A percentile compares a stretch with the other conserved stretches of the same genome.
Conservation (phyloP, 1,140 invertebrate species). For the Neoseiulus cucumeris region DNA sequence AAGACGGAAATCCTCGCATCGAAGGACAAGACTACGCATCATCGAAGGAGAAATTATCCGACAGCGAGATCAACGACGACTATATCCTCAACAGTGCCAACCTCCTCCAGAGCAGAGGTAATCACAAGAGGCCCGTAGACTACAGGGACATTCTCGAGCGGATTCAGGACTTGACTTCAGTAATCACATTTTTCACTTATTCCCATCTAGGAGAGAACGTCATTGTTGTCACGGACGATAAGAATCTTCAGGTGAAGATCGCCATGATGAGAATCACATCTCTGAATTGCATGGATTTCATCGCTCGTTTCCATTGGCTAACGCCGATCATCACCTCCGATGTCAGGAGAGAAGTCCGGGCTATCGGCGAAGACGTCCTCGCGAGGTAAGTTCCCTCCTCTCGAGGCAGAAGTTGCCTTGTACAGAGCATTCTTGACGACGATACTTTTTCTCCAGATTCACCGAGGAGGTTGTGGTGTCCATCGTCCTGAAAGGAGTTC, state of each 20-base stretch:
- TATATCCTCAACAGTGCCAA: constrained; percentile 2
- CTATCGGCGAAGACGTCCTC: not conserved
- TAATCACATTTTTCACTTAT: not conserved
- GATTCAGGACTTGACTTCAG: not conserved
- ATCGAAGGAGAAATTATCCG: not conserved
- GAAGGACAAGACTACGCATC: not conserved
- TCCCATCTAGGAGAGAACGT: not conserved
- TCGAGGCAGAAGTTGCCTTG: not conserved
- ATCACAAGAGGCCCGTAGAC: not conserved
- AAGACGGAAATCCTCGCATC: not conserved
- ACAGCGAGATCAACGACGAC: not conserved
- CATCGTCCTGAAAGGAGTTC: not conserved
- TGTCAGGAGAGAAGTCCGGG: not conserved
- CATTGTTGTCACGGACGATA: not conserved
- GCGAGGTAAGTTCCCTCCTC: not conserved
- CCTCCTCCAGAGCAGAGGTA: not conserved
- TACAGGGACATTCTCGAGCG: not conserved
- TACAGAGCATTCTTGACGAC: not conserved
- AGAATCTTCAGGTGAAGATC: not conserved
- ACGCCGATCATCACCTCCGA: not conserved
- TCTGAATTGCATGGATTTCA: not conserved
- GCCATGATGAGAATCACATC: not conserved
- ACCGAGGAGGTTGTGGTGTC: not conserved
- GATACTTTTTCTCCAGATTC: not conserved
- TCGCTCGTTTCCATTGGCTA: not conserved